Base-by-base conservation (phyloP, 2,888 invertebrate genomes). In the Eucriotettix oculatus region DNA sequence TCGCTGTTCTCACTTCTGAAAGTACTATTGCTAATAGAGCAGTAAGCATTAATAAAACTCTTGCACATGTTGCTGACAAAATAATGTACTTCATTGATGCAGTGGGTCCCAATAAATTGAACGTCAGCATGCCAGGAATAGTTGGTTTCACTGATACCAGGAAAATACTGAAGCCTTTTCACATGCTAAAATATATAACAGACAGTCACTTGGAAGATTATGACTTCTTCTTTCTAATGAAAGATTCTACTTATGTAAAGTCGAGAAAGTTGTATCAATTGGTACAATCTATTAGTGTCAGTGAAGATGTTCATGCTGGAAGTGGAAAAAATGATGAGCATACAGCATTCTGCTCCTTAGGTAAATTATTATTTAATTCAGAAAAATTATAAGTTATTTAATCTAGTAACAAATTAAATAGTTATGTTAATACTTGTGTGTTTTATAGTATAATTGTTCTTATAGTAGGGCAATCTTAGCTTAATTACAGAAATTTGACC, bases 151-250 rank as follows among this genome's bases (percentile, higher is more conserved):
- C 90, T 0, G 92, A 93, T 71, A 86, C 83, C 0, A 81, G 78
- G 66, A 82, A 75, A 72, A 81, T 86, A 71, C 78, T 90, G 16
- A 82, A 88, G 66, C 90, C 92, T 0, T 90, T 94, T 73, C 91
- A 92, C 70, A 84, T 89, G 17, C 78, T 96, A 54, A 92, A 92
- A 71, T 95, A 94, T 71, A 83, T 96, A 12, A 85, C 86, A 0
- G 93, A 94, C 67, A 91, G 91, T 71, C 92, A 87, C 74, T 75
- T 88, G 44, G 87, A 94, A 67, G 89, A 88, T 67, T 97, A 87
- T 73, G 94, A 97, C 73, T 97, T 90, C 76, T 96, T 94, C 75
- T 87, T 91, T 71, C 76, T 98, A 57, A 82, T 89, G 56, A 85
- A 88, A 54, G 97, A 97, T 73, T 79, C 80, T 10, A 85, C 87